Percentiles rank a stretch among this genome's conserved stretches.
Conservation (phyloP, 2,888 invertebrate genomes). For the Pandemis cinnamomeana region DNA sequence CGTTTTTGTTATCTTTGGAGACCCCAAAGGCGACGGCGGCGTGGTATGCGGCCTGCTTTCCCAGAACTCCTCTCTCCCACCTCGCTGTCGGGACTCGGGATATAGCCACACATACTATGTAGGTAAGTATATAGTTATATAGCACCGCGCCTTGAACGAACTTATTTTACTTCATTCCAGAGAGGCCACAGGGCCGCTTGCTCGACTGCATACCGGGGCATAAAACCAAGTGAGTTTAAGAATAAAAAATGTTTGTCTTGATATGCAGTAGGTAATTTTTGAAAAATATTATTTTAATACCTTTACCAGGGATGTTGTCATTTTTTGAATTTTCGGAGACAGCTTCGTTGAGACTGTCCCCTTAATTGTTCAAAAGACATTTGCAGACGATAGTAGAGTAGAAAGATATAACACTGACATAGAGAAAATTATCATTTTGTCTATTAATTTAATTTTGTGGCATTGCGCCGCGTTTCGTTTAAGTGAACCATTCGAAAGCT, state of each 20-base stretch:
- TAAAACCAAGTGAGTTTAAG: constrained; percentile 12
- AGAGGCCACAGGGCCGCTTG: constrained; percentile 37
- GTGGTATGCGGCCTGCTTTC: constrained; percentile 82
- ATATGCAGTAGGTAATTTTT: constrained; percentile 11
- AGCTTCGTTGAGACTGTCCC: too few species aligned
- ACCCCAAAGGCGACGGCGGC: constrained; percentile 67
- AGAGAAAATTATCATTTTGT: too few species aligned
- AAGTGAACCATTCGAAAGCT: background rate
- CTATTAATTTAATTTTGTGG: background rate
- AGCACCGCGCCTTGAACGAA: constrained; percentile 36
- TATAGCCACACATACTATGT: constrained; percentile 28
- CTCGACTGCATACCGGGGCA: constrained; percentile 18
- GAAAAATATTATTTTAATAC: constrained; percentile 11
- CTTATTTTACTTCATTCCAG: constrained; percentile 40
- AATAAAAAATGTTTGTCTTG: constrained; percentile 14
- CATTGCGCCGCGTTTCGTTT: background rate
- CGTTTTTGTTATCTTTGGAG: constrained; percentile 59
- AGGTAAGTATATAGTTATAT: background rate
- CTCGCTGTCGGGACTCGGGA: constrained; percentile 50
- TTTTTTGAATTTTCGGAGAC: background rate
- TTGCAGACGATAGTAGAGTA: too few species aligned
- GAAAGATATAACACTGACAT: too few species aligned
- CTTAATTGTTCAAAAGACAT: too few species aligned
- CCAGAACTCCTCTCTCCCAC: constrained; percentile 70
- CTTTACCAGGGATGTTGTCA: background rate